Evolutionary conservation across 2,113 vertebrate genomes (phyloP).

Genomic region (Puma concolor): DNA sequence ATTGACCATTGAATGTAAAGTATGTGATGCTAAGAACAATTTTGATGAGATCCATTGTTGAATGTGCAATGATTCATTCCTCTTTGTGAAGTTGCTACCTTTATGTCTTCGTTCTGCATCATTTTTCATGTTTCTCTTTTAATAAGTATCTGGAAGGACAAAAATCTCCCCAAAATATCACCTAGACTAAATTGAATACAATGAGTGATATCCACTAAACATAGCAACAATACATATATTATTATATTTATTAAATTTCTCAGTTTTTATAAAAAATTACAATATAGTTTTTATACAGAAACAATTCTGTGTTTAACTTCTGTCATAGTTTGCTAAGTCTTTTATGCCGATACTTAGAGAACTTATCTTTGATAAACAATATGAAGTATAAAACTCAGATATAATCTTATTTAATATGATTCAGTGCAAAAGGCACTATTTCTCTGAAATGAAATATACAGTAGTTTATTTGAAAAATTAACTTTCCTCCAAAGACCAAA

Average conservation of each 20-base stretch:
- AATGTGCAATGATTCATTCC: conserved; percentile 83
- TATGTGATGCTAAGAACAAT: conserved; percentile 81
- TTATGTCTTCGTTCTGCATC: conserved; percentile 72
- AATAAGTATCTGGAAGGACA: conserved; percentile 81
- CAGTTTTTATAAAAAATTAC: not conserved
- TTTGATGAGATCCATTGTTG: conserved; percentile 84
- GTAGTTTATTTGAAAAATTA: conserved; percentile 41
- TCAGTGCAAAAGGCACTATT: not conserved
- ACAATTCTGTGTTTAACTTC: not conserved
- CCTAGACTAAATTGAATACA: conserved; percentile 72
- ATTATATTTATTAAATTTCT: not conserved
- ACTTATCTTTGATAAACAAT: not conserved
- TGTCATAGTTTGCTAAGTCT: not conserved
- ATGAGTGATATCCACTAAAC: not conserved
- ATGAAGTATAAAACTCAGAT: not conserved
- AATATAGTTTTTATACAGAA: not conserved
- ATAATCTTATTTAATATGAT: not conserved
- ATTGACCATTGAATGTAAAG: conserved; percentile 86
- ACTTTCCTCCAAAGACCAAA: not conserved
- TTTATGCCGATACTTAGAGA: not conserved
- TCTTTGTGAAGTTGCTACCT: conserved; percentile 78
- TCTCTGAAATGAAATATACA: not conserved
- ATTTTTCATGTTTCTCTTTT: conserved; percentile 84
- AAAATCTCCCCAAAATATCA: conserved; percentile 73
- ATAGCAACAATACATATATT: not conserved